These are phyloP conservation scores for Gymnogyps californianus DNA, from an alignment of 2,113 vertebrate genomes.

Conservation along the genomic window DNA sequence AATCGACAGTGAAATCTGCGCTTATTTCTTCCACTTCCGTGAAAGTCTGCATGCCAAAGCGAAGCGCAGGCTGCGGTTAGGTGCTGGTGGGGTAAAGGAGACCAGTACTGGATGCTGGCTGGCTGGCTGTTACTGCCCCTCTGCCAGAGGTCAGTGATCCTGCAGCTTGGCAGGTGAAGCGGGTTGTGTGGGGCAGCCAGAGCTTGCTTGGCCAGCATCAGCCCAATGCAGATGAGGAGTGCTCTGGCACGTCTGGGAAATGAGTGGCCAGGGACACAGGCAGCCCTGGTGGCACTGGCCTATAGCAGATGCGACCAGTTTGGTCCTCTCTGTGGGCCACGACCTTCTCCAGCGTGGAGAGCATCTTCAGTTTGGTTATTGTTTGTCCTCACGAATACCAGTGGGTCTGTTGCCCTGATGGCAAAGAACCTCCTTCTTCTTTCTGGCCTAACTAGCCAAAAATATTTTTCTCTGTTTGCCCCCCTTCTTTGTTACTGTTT, in stretches of 20 bases:
- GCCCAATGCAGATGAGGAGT: fast-evolving
- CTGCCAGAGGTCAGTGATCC: background rate
- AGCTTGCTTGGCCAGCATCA: background rate
- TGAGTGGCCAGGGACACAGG: background rate
- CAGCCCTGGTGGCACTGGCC: background rate
- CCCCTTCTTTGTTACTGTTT: background rate
- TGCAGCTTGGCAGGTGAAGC: background rate
- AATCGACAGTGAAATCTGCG: background rate
- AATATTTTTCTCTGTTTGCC: background rate
- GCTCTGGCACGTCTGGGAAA: background rate
- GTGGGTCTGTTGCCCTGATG: background rate
- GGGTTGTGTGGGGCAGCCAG: background rate
- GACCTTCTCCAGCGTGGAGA: background rate
- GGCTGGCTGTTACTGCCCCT: background rate
- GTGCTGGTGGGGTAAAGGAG: background rate
- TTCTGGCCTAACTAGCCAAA: background rate
- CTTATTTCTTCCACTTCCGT: background rate
- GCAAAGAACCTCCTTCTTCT: background rate
- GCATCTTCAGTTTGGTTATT: background rate
- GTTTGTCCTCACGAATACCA: background rate
- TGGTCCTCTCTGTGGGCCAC: background rate
- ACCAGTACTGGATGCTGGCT: background rate
- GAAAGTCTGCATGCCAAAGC: background rate
- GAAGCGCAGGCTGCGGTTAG: background rate
- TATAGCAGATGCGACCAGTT: fast-evolving